Conservation (phyloP, 1,140 invertebrate species). For the Myzus persicae region DNA sequence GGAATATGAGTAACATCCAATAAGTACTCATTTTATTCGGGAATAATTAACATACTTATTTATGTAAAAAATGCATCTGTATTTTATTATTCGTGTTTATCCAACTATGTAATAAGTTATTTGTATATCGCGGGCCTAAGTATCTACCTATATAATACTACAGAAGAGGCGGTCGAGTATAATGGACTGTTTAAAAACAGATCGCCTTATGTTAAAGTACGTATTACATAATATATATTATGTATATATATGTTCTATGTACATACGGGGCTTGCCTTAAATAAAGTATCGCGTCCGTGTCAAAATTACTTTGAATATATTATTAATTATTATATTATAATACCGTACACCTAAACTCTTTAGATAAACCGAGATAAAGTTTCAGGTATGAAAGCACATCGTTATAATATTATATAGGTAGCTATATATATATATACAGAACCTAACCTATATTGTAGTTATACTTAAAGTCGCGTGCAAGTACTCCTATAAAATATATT, state of each 20-base stretch:
- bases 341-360: neutral
- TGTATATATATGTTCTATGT: neutral
- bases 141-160: neutral
- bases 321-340: constrained; percentile 22
- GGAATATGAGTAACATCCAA: no score
- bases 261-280: neutral
- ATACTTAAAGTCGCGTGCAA: neutral
- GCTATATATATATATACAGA: no score
- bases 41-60: no score
- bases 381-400: neutral
- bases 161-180: neutral
- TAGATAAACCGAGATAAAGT: neutral
- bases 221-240: neutral
- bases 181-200: neutral
- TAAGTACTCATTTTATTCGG: no score
- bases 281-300: neutral
- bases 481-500: neutral
- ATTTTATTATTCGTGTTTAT: neutral
- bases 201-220: neutral
- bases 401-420: neutral
- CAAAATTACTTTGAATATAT: constrained; percentile 5
- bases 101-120: neutral
- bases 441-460: no score
- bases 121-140: neutral
- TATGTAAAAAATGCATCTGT: neutral